Evolutionary conservation across 2,113 vertebrate species (phyloP), one percentile per base, ranked within the genome.

Genomic region (Ceyx margarethae): DNA sequence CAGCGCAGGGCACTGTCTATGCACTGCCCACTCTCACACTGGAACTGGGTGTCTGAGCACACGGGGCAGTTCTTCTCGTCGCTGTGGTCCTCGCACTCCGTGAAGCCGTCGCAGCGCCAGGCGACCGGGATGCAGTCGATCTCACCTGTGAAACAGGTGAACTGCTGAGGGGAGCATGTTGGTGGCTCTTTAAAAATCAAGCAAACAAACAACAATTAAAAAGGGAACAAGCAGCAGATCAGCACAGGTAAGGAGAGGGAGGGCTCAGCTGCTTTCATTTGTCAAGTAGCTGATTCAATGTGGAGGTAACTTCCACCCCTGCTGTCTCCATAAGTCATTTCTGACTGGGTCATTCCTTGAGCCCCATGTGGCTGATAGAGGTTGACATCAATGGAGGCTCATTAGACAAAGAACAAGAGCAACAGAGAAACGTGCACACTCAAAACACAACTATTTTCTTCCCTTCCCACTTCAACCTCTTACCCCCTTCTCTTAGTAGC

Each of bases 81-180:
- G 8, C 99, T 99, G 91, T 98, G 97, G 93, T 99, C 99, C 50
- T 99, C 98, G 3, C 99, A 99, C 68, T 99, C 99, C 0, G 98
- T 96, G 89, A 97, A 99, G 1, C 99, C 99, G 61, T 99, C 99
- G 6, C 99, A 99, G 18, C 99, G 97, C 99, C 99, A 99, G 6
- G 98, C 98, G 93, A 98, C 98, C 0, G 99, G 99, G 94, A 99
- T 99, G 91, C 99, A 99, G 98, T 99, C 99, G 93, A 99, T 99
- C 94, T 99, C 99, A 5, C 99, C 99, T 2, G 99, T 99, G 56
- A 97, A 97, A 91, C 99, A 99, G 65, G 99, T 98, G 96, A 99
- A 99, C 96, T 99, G 98, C 95, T 99, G 98, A 21, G 99, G 99
- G 40, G 99, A 99, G 87, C 99, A 99, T 33, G 99, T 99, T 80